Percentiles rank a stretch among this genome's conserved stretches.
These are phyloP conservation scores for Apogon hyalosoma DNA, from an alignment of 2,797 vertebrate species.

Conservation along the genomic window DNA sequence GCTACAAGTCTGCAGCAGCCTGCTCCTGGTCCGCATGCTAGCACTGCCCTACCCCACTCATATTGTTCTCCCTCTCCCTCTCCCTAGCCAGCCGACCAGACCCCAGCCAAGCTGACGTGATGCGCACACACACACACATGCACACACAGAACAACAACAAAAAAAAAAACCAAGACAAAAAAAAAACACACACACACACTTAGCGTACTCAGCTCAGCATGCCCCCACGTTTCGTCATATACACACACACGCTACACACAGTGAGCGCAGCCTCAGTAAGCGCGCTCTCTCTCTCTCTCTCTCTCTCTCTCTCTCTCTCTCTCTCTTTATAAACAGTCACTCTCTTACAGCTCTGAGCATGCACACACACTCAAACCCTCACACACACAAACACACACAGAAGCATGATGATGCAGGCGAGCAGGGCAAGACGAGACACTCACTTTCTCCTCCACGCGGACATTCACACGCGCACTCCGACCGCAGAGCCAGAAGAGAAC, in stretches of 20 bases:
- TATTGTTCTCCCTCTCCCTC: conserved; percentile 83
- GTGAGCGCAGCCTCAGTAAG: conserved; percentile 44
- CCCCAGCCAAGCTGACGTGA: conserved; percentile 79
- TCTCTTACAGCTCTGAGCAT: conserved; percentile 48
- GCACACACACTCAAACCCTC: conserved; percentile 58
- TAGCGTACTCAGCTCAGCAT: conserved; percentile 59
- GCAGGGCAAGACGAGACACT: conserved; percentile 67
- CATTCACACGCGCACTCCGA: conserved; percentile 67
- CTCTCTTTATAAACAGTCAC: conserved; percentile 40
- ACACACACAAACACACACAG: conserved; percentile 40
- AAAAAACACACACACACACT: conserved; percentile 30
- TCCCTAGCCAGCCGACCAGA: conserved; percentile 71
- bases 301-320: conserved; percentile 27
- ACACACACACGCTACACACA: conserved; percentile 39
- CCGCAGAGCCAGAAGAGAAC: conserved; percentile 63
- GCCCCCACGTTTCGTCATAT: conserved; percentile 58
- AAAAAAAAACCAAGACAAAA: background rate
- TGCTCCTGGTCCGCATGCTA: conserved; percentile 88
- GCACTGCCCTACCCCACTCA: conserved; percentile 87
- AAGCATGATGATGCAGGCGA: conserved; percentile 48
- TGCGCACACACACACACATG: conserved; percentile 39
- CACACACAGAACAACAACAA: conserved; percentile 19
- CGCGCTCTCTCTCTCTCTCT: conserved; percentile 25
- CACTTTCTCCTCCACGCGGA: conserved; percentile 81
- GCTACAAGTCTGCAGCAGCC: conserved; percentile 95